Percentiles rank a stretch among this genome's conserved stretches.
phyloP scores from a whole-genome alignment of 2,797 vertebrate genomes.

The Darevskia nairensis region DNA sequence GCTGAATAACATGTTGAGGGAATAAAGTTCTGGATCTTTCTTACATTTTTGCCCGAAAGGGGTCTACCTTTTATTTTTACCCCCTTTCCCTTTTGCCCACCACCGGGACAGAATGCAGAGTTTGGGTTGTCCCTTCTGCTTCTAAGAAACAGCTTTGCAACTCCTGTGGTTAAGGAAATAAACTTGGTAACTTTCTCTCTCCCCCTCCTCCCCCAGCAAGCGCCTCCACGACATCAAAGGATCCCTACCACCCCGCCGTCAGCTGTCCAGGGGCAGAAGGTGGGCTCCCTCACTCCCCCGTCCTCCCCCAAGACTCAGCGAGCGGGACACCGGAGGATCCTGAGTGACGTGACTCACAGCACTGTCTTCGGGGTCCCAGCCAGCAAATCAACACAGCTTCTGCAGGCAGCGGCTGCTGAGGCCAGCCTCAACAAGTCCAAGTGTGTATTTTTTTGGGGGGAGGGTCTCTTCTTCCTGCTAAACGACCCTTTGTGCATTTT shows the following conservation, averaged over 20 bases:
- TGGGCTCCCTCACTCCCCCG: conserved; percentile 92
- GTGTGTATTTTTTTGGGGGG: conserved; percentile 75
- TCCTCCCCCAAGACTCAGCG: conserved; percentile 95
- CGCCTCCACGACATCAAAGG: conserved; percentile 74
- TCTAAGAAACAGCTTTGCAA: too few species aligned
- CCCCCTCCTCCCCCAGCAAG: conserved; percentile 61
- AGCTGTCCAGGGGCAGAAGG: conserved; percentile 83
- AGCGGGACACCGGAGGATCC: conserved; percentile 92
- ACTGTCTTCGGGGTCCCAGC: conserved; percentile 95
- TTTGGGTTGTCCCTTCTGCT: too few species aligned
- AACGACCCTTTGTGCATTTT: background rate
- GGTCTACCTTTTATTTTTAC: background rate
- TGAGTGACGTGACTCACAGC: conserved; percentile 98
- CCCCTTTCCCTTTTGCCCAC: too few species aligned
- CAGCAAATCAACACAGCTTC: conserved; percentile 97
- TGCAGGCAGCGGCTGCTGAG: conserved; percentile 96
- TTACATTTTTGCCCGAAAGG: background rate
- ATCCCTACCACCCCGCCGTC: conserved; percentile 68
- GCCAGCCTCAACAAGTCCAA: conserved; percentile 98
- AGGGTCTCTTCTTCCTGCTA: background rate
- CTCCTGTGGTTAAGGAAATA: too few species aligned
- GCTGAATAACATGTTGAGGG: background rate
- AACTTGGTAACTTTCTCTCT: background rate
- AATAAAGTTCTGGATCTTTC: too few species aligned
- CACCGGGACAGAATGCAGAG: too few species aligned